Conservation (phyloP, 2,888 invertebrate species). For the Tridacna crocea region DNA sequence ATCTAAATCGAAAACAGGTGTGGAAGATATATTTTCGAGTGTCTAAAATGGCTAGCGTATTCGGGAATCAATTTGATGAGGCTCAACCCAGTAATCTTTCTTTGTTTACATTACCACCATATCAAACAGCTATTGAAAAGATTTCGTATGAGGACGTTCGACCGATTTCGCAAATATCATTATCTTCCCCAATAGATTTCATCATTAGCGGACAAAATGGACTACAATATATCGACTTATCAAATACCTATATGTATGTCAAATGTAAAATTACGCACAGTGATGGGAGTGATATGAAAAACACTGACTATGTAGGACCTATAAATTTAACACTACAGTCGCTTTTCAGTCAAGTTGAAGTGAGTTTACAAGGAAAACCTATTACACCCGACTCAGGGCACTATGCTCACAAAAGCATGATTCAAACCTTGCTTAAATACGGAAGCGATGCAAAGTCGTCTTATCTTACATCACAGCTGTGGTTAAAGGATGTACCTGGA, state of each 20-base stretch:
- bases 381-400: constrained; percentile 25
- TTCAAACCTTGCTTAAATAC: constrained; percentile 34
- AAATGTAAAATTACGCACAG: constrained; percentile 40
- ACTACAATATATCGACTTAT: constrained; percentile 32
- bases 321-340: constrained; percentile 35
- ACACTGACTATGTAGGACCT: constrained; percentile 44
- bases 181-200: constrained; percentile 30
- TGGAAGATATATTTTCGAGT: not conserved
- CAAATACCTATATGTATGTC: constrained; percentile 30
- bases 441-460: constrained; percentile 33
- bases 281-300: constrained; percentile 18
- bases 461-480: constrained; percentile 30
- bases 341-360: constrained; percentile 47
- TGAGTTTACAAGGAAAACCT: constrained; percentile 36
- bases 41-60: constrained; percentile 8
- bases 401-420: constrained; percentile 42
- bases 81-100: constrained; percentile 24
- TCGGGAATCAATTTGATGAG: constrained; percentile 15
- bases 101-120: constrained; percentile 16
- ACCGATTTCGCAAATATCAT: constrained; percentile 29
- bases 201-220: constrained; percentile 26
- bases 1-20: constrained; percentile 4
- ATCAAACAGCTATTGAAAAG: constrained; percentile 36
- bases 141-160: constrained; percentile 22
- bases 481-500: constrained; percentile 36